Base-by-base conservation (phyloP, 2,888 invertebrate species). In the Liodrosophila aerea region DNA sequence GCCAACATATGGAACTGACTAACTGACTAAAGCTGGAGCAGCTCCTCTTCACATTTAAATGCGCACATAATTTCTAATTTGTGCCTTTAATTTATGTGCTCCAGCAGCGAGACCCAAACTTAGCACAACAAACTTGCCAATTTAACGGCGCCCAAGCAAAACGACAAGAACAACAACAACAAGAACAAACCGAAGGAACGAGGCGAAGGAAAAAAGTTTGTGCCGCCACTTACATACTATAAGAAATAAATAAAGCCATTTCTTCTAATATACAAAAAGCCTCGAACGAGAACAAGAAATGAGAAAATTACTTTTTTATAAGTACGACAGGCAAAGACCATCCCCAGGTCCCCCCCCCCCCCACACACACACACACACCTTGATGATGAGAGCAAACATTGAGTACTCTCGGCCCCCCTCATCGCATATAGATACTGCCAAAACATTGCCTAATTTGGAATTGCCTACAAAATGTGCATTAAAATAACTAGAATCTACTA, bases 41-140 rank as follows among this genome's bases (percentile, higher is more conserved):
- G 62, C 80, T 82, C 73, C 78, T 83, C 85, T 81, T 84, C 87
- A 82, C 82, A 88, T 87, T 87, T 88, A 85, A 82, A 87, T 87
- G 87, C 85, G 87, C 77, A 88, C 88, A 89, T 89, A 88, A 88
- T 87, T 89, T 89, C 89, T 89, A 88, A 89, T 89, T 88, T 89
- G 86, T 82, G 80, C 75, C 71, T 81, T 81, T 87, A 86, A 89
- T 89, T 89, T 89, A 89, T 89, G 80, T 83, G 81, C 83, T 72
- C 72, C 69, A 72, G 80, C 69, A 69, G 65, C 64, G 54, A 58
- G 80, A 62, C 70, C 74, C 58, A 76, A 84, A 78, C 76, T 85
- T 77, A 84, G 85, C 80, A 84, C 80, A 84, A 85, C 82, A 85
- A 82, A 82, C 85, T 85, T 83, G 85, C 82, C 81, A 86, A 85